Base-by-base conservation (phyloP, 2,888 invertebrate species). In the Hemaris fuciformis region DNA sequence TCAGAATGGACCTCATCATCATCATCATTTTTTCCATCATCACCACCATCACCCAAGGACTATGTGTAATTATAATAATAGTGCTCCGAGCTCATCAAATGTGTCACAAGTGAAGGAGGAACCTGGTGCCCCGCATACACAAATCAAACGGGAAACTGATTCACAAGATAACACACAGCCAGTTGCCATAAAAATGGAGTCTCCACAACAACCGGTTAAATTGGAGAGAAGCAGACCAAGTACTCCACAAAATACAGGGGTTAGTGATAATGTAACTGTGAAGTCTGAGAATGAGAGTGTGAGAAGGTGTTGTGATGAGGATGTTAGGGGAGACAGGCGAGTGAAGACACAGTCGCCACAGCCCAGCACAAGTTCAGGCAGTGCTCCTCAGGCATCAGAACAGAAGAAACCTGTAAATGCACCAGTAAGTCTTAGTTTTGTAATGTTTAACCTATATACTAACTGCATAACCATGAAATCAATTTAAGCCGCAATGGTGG, bases 91-190 rank as follows among this genome's bases (percentile, higher is more conserved):
- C 1, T 43, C 56, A 34, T 62, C 62, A 56, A 42, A 38, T 31
- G 34, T 23, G 43, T 43, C 57, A 27, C 79, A 79, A 66, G 77
- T 90, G 5, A 91, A 91, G 72, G 79, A 83, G 57, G 91, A 91
- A 65, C 85, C 85, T 6, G 74, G 70, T 18, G 64, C 66, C 18
- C 79, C 76, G 57, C 70, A 66, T 22, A 58, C 75, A 20, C 70
- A 68, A 62, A 75, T 89, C 3, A 90, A 89, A 72, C 79, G 81
- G 60, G 88, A 88, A 71, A 53, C 69, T 27, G 64, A 65, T 27
- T 61, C 72, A 58, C 64, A 66, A 20, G 66, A 64, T 15, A 62
- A 64, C 18, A 59, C 65, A n/a, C 62, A 72, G 34, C 57, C 74
- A 60, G 62, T 63, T 20, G 64, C 74, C 45, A 71, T 87, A 0